Percentiles rank a stretch among this genome's conserved stretches.
Conservation (phyloP, 30 jellyfish, hydroid and myxozoan species). For the Aurelia aurita complex sp. Pacific region DNA sequence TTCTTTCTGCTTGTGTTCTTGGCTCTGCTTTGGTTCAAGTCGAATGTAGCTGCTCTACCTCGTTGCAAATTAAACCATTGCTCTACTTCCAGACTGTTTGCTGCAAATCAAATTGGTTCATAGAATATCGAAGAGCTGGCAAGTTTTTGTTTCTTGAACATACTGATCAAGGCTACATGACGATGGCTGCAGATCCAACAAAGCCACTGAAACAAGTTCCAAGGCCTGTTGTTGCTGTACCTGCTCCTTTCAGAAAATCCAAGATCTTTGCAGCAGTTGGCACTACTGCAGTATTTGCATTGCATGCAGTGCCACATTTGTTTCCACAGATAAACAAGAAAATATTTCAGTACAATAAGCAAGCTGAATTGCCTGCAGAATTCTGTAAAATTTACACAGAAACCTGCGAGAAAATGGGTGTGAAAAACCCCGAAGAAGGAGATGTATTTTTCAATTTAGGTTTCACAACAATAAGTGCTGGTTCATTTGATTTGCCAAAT, state of each 20-base stretch:
- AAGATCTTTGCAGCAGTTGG: conserved; percentile 61
- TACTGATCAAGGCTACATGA: too few species aligned
- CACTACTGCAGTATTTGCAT: conserved; percentile 51
- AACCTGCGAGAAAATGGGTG: conserved; percentile 67
- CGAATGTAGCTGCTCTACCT: too few species aligned
- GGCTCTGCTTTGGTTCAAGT: too few species aligned
- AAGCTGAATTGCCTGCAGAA: conserved; percentile 35
- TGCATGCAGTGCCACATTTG: conserved; percentile 75
- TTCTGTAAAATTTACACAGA: conserved; percentile 35
- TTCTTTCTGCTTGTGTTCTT: too few species aligned
- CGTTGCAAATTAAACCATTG: too few species aligned
- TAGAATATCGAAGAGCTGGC: too few species aligned
- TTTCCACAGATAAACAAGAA: conserved; percentile 56
- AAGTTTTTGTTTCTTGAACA: too few species aligned
- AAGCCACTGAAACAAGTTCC: conserved; percentile 19
- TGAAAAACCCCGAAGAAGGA: conserved; percentile 24
- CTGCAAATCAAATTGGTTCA: too few species aligned
- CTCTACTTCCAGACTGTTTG: too few species aligned
- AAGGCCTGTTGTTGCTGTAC: conserved; percentile 1
- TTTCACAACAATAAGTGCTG: conserved; percentile 82
- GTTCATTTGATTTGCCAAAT: conserved; percentile 64
- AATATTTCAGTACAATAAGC: conserved; percentile 17
- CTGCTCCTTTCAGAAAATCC: conserved; percentile 16
- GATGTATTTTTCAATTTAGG: conserved; percentile 49
- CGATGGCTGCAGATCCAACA: too few species aligned